Base-by-base conservation (phyloP, 1,140 invertebrate genomes). In the Trichonephila clavata region DNA sequence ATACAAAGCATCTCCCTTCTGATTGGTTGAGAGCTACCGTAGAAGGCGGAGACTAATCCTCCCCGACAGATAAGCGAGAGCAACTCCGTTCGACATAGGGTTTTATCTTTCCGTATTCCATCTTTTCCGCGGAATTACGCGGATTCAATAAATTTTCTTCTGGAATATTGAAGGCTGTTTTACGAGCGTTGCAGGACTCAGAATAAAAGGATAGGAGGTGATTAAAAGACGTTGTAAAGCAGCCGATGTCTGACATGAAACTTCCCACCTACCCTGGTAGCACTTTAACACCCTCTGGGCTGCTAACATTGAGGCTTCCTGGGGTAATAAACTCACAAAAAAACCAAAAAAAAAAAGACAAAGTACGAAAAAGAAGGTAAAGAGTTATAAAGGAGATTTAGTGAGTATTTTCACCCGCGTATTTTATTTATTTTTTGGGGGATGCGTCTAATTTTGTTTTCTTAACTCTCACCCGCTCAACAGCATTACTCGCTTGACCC, bases 381-480 rank as follows among this genome's bases (percentile, higher is more conserved):
- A 80, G 92, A 93, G 92, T 93, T 93, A 87, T 93, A 93, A 93
- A 93, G 84, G 83, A 93, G 92, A 93, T 93, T 93, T 93, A 93
- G 84, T 27, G 84, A 87, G 84, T 63, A 93, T 71, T 92, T 92
- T 92, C 81, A 86, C 65, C 84, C 84, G 84, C 32, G 21, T 86
- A 43, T 92, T 92, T 92, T 92, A 63, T 86, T 92, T 80, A 68
- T 86, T 92, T 91, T 91, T 92, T 80, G 18, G 24, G 68, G 86
- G 92, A 93, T 93, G 86, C 63, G 86, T 88, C 92, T 93, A 93
- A 93, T 93, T 93, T 88, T 93, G 84, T 93, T 93, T 92, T 87
- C 92, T 93, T 87, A 93, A 93, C 92, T 86, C 68, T n/a, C 84
- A 8, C 43, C 24, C 83, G 18, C 43, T 86, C n/a, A 59, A 60